Evolutionary conservation across 2,113 vertebrate genomes (phyloP).

Genomic region (Malurus cyaneus): DNA sequence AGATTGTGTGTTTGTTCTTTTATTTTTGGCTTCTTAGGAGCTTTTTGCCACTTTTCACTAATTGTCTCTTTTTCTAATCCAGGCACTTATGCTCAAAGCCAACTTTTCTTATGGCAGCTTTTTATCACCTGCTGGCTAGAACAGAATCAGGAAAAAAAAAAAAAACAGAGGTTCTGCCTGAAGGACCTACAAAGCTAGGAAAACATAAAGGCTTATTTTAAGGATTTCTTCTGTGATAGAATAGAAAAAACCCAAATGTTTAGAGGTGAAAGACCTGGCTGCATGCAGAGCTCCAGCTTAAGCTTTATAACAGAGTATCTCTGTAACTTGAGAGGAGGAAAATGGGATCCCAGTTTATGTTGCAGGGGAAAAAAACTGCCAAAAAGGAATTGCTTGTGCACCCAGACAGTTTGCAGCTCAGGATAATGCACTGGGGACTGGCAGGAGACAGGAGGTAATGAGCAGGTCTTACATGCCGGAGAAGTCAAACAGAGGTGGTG

Average conservation of each 20-base stretch:
- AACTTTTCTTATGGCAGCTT: background rate
- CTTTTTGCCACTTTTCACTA: constrained; percentile 7
- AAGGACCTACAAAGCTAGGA: background rate
- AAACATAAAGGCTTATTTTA: background rate
- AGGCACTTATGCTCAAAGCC: background rate
- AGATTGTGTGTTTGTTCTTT: constrained; percentile 35
- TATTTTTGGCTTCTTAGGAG: constrained; percentile 22
- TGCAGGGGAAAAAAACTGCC: rapidly evolving
- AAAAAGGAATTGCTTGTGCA: background rate
- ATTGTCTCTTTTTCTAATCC: constrained; percentile 22
- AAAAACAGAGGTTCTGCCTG: background rate
- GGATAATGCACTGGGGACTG: too few relatives aligned
- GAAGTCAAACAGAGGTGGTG: background rate
- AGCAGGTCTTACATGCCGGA: rapidly evolving
- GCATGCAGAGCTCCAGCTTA: background rate
- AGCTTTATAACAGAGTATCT: background rate
- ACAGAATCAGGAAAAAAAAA: background rate
- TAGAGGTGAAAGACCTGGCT: background rate
- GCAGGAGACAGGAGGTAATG: background rate
- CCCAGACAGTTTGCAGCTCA: background rate
- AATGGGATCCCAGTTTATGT: background rate
- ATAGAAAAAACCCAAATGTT: background rate
- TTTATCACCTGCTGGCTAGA: constrained; percentile 5
- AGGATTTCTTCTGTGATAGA: background rate
- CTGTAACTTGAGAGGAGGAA: background rate